A percentile compares a stretch with the other conserved stretches of the same genome.
Evolutionary conservation across 2,113 vertebrate genomes (phyloP).

Genomic region (Ceuthmochares aereus): DNA sequence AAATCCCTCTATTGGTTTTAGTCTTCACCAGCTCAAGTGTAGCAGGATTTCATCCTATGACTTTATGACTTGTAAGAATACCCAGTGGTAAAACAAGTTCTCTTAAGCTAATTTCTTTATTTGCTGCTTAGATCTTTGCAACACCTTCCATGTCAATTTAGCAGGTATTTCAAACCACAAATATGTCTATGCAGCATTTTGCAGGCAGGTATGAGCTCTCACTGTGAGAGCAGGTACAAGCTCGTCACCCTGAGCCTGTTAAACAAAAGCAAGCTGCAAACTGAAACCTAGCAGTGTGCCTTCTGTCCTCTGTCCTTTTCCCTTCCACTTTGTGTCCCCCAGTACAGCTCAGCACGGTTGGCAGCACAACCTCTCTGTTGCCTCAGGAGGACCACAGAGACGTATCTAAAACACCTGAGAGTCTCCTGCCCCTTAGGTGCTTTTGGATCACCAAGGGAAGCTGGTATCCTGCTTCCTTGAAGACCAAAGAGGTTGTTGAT

Average conservation of each 20-base stretch:
- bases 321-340: too few species aligned
- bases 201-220: not conserved
- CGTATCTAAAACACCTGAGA: accelerated
- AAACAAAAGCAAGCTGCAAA: not conserved
- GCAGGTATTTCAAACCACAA: not conserved
- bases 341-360: accelerated
- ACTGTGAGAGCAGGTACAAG: not conserved
- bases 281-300: accelerated
- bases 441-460: not conserved
- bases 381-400: not conserved
- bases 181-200: accelerated
- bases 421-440: not conserved
- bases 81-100: not conserved
- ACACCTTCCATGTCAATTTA: accelerated
- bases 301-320: not conserved
- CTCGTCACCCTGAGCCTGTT: not conserved
- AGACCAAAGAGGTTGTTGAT: not conserved
- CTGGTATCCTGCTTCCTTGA: not conserved
- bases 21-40: not conserved
- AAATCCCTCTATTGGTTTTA: not conserved
- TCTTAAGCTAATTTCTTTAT: not conserved
- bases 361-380: not conserved
- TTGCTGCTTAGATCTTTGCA: not conserved
- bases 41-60: not conserved
- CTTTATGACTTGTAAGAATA: not conserved